Percentiles rank a stretch among this genome's conserved stretches.
Conservation (phyloP, 2,888 invertebrate genomes). For the Encarsia formosa region DNA sequence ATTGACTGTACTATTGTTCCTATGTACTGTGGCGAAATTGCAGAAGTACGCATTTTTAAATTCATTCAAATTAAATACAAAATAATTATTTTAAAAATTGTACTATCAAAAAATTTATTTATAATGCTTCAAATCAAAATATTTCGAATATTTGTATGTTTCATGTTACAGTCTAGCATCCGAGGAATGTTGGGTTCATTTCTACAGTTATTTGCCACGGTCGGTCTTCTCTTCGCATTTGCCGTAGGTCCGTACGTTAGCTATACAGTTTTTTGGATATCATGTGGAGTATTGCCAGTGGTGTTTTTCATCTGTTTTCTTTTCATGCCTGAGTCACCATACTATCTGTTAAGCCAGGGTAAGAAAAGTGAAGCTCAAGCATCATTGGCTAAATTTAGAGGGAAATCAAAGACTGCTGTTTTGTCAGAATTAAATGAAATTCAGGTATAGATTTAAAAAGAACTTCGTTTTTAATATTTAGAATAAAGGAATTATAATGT, state of each 20-base stretch:
- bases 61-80: no score
- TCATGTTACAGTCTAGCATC: conserved; percentile 60
- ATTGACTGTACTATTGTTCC: conserved; percentile 71
- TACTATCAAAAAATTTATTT: no score
- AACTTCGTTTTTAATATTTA: no score
- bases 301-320: conserved; percentile 61
- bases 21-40: conserved; percentile 84
- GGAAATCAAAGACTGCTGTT: conserved; percentile 58
- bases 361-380: conserved; percentile 60
- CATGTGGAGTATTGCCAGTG: conserved; percentile 62
- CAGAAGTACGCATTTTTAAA: conserved; percentile 62
- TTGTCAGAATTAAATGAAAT: conserved; percentile 63
- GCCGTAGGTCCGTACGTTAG: conserved; percentile 67
- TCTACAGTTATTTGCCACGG: conserved; percentile 68
- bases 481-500: no score
- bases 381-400: conserved; percentile 65
- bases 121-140: no score
- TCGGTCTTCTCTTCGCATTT: conserved; percentile 69
- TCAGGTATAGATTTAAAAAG: no score
- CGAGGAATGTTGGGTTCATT: conserved; percentile 79
- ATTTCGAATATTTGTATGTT: neutral
- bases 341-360: conserved; percentile 62
- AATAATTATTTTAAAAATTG: no score
- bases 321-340: conserved; percentile 80
- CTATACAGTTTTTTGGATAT: conserved; percentile 63